Base-by-base conservation (phyloP, 2,888 invertebrate species). In the Cryptophagus acutangulus region DNA sequence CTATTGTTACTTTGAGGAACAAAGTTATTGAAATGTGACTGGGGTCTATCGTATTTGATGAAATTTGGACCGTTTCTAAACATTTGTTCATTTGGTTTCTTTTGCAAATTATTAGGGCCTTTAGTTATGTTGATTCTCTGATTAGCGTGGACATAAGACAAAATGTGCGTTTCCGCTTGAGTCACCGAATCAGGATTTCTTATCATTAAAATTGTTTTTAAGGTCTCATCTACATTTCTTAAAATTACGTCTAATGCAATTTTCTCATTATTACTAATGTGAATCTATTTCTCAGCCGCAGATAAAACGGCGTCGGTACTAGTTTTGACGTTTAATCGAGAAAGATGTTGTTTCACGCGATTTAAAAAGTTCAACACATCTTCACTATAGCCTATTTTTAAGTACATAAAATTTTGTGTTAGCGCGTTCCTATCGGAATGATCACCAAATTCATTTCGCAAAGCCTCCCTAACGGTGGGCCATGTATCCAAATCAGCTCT, bases 401-500 rank as follows among this genome's bases (percentile, higher is more conserved):
- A 26, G 12, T 26, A 26, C 26, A 26, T 26, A 26, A 26, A 26
- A 26, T 26, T 8, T 26, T 26, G 26, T 12, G 26, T 26, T 8
- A 26, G 12, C n/a, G 26, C 26, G 9, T 26, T 26, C 3, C 26
- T 3, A n/a, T 26, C 26, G 5, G n/a, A 4, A 26, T 26, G 26
- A 3, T 26, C 26, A 13, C 26, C 26, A 26, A 26, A 26, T 13
- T 26, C 26, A 8, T 26, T 26, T 6, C 9, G 3, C 4, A 26
- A 13, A 3, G 26, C 26, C 82, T 43, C 17, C 2, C 31, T 46
- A 14, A 40, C 38, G 14, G 36, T 24, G 10, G 31, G 30, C 41
- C 50, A 50, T 8, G 36, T 48, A 2, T 24, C 25, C 2, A 48
- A 10, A 4, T 48, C 40, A 9, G 40, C 25, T 10, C 20, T 3